A percentile compares a stretch with the other conserved stretches of the same genome.
These are phyloP conservation scores for Nomada goodeniana DNA, from an alignment of 2,888 invertebrate genomes.

Conservation along the genomic window DNA sequence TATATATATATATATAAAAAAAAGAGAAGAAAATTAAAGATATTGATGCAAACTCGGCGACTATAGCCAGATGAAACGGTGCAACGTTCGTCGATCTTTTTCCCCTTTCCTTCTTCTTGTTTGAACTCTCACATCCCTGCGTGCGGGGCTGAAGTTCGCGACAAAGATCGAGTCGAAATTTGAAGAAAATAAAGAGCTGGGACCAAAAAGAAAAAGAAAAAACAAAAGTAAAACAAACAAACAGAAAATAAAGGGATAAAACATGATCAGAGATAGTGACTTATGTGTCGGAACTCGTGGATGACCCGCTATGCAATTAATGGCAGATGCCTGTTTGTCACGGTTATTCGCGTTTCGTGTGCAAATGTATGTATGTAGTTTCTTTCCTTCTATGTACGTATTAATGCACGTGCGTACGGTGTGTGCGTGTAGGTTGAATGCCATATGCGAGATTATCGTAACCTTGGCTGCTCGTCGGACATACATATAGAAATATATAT, in stretches of 20 bases:
- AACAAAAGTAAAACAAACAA: background rate
- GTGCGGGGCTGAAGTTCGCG: background rate
- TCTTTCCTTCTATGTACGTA: constrained; percentile 56
- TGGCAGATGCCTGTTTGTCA: constrained; percentile 48
- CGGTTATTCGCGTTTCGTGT: constrained; percentile 49
- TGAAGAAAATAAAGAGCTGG: background rate
- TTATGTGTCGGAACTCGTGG: constrained; percentile 36
- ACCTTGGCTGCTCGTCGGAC: constrained; percentile 61
- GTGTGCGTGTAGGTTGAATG: constrained; percentile 69
- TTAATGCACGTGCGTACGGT: constrained; percentile 69
- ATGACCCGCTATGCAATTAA: constrained; percentile 32
- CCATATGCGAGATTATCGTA: constrained; percentile 64
- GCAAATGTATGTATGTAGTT: constrained; percentile 62
- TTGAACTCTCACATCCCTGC: background rate
- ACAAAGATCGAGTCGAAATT: constrained; percentile 7
- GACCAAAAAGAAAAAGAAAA: constrained; percentile 2
- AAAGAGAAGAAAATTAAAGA: constrained; percentile 51
- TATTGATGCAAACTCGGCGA: constrained; percentile 60
- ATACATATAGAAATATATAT: constrained; percentile 25
- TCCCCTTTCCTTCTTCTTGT: background rate
- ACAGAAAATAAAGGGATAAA: constrained; percentile 13
- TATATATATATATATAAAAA: too few species aligned
- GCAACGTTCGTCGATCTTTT: constrained; percentile 28
- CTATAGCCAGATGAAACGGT: constrained; percentile 44
- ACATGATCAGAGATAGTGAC: constrained; percentile 41